Evolutionary conservation across 37 sponge, comb jelly and placozoan genomes (phyloP).

Genomic region (Oscarella lobularis): DNA sequence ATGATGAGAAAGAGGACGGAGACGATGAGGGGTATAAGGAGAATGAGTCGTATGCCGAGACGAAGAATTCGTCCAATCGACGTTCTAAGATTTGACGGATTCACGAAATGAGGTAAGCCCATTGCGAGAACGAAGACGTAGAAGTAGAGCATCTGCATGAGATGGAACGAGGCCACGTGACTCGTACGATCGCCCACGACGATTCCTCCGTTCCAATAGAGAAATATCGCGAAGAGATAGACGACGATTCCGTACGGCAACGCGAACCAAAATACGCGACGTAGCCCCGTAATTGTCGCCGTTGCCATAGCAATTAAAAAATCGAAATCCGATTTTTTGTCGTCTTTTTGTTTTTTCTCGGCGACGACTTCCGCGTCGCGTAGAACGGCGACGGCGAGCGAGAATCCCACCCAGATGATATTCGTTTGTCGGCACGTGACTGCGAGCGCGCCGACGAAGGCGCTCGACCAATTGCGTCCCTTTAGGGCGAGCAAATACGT

Average conservation of each 20-base stretch:
- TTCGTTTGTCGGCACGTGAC: constrained; percentile 77
- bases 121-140: background rate
- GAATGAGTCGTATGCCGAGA: background rate
- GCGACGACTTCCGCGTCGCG: background rate
- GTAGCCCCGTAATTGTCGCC: background rate
- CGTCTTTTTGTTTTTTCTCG: background rate
- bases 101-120: background rate
- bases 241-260: constrained; percentile 50
- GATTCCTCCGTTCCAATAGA: constrained; percentile 66
- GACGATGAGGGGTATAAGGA: constrained; percentile 1
- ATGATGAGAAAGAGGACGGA: constrained; percentile 5
- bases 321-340: background rate
- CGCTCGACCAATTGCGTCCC: constrained; percentile 28
- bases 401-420: constrained; percentile 78
- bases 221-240: constrained; percentile 38
- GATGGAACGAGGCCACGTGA: constrained; percentile 27
- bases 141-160: constrained; percentile 17
- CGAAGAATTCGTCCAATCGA: background rate
- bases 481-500: constrained; percentile 36
- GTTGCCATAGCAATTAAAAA: background rate
- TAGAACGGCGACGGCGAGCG: constrained; percentile 35
- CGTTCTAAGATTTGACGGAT: background rate
- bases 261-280: constrained; percentile 10
- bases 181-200: constrained; percentile 51
- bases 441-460: constrained; percentile 46